phyloP scores from a whole-genome alignment of 1,140 invertebrate genomes.

The Periplaneta americana region DNA sequence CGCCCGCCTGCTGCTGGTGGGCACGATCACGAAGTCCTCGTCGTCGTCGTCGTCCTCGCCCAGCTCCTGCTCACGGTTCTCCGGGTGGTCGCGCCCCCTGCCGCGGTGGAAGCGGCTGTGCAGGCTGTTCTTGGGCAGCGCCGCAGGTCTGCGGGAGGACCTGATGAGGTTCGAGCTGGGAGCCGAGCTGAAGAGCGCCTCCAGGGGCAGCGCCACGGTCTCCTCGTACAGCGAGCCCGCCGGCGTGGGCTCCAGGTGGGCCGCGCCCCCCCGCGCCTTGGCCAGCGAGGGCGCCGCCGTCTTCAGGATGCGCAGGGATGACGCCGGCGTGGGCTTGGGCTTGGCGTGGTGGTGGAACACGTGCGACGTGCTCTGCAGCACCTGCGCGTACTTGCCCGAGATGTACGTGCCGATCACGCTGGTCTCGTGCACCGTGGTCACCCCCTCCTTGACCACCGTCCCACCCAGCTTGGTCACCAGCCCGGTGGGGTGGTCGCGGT shows the following conservation, averaged over 20 bases:
- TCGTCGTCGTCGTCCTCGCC: constrained; percentile 19
- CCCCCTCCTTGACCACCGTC: constrained; percentile 73
- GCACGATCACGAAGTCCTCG: background rate
- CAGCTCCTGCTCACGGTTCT: constrained; percentile 33
- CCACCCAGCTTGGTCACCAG: constrained; percentile 75
- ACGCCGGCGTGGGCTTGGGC: background rate
- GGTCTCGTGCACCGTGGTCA: constrained; percentile 80
- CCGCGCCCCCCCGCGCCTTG: constrained; percentile 40
- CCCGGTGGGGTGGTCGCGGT: constrained; percentile 56
- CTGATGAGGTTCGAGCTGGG: constrained; percentile 37
- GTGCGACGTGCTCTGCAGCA: constrained; percentile 67
- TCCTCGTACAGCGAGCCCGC: constrained; percentile 48
- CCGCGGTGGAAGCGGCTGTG: background rate
- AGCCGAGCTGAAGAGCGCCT: constrained; percentile 40
- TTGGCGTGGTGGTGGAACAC: constrained; percentile 31
- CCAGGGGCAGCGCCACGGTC: constrained; percentile 37
- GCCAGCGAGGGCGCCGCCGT: constrained; percentile 43
- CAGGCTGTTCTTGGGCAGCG: background rate
- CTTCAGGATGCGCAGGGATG: constrained; percentile 49
- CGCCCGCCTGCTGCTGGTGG: constrained; percentile 18
- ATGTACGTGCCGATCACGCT: constrained; percentile 84
- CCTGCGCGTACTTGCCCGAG: constrained; percentile 75
- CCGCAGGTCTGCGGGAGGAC: constrained; percentile 44
- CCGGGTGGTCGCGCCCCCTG: constrained; percentile 27
- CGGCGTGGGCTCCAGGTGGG: constrained; percentile 54